Evolutionary conservation across 2,888 invertebrate genomes (phyloP).

Genomic region (Pegoplata infirma): DNA sequence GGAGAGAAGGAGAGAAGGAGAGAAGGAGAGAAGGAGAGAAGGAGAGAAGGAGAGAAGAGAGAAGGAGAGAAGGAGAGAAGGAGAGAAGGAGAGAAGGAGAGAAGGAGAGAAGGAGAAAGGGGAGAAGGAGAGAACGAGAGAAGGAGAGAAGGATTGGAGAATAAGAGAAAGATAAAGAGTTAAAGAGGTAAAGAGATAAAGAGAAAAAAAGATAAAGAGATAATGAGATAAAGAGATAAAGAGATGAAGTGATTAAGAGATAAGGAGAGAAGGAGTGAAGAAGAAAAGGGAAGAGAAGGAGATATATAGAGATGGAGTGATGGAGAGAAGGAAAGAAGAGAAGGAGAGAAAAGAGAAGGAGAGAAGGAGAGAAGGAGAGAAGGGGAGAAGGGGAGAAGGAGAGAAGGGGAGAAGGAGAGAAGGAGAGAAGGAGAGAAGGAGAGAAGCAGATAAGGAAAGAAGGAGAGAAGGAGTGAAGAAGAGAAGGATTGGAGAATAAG

Average conservation of each 20-base stretch:
- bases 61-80: neutral
- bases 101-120: neutral
- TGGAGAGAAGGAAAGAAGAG: neutral
- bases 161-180: neutral
- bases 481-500: no score
- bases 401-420: neutral
- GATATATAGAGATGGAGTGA: neutral
- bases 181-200: neutral
- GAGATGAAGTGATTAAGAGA: neutral
- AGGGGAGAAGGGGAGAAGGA: neutral
- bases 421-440: neutral
- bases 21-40: neutral
- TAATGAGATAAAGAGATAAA: neutral
- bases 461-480: no score
- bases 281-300: neutral
- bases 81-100: neutral
- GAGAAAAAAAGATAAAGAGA: neutral
- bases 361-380: neutral
- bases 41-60: neutral
- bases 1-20: neutral
- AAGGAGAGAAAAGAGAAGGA: neutral
- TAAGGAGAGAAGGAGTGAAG: neutral
- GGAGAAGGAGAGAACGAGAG: neutral
- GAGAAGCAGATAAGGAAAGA: no score
- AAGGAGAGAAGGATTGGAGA: neutral